Percentiles rank a stretch among this genome's conserved stretches.
These are phyloP conservation scores for Petromus typicus DNA, from an alignment of 2,113 vertebrate genomes.

Conservation along the genomic window DNA sequence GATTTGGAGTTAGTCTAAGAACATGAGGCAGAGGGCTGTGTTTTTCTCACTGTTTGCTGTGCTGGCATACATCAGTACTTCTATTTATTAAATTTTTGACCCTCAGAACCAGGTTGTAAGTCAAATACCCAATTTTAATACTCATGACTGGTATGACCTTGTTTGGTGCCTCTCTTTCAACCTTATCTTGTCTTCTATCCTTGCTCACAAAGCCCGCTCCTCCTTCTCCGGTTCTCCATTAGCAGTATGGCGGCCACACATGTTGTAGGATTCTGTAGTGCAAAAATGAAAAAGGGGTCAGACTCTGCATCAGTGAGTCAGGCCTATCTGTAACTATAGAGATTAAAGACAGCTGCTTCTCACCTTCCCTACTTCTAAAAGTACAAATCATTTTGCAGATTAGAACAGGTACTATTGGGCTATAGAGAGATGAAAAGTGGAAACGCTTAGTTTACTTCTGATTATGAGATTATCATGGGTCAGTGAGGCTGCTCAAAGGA, in stretches of 20 bases:
- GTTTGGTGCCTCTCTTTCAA: neutral
- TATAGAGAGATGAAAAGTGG: neutral
- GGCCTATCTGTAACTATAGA: neutral
- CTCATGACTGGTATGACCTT: neutral
- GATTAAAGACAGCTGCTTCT: neutral
- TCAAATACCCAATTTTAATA: neutral
- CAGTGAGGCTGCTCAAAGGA: neutral
- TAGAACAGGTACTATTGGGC: neutral
- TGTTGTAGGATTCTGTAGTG: neutral
- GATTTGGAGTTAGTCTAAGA: neutral
- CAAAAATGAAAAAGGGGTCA: neutral
- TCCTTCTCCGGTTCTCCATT: accelerated
- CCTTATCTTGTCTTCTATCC: neutral
- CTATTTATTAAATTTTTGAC: neutral
- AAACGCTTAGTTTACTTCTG: neutral
- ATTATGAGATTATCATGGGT: neutral
- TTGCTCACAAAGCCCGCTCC: neutral
- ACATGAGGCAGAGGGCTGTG: neutral
- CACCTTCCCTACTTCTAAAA: neutral
- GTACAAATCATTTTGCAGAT: neutral
- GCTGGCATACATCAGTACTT: neutral
- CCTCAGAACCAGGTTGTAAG: neutral
- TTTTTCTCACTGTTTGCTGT: neutral
- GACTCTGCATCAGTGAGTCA: neutral
- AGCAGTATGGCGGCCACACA: neutral